Base-by-base conservation (phyloP, 2,113 vertebrate species). In the Quiscalus mexicanus region DNA sequence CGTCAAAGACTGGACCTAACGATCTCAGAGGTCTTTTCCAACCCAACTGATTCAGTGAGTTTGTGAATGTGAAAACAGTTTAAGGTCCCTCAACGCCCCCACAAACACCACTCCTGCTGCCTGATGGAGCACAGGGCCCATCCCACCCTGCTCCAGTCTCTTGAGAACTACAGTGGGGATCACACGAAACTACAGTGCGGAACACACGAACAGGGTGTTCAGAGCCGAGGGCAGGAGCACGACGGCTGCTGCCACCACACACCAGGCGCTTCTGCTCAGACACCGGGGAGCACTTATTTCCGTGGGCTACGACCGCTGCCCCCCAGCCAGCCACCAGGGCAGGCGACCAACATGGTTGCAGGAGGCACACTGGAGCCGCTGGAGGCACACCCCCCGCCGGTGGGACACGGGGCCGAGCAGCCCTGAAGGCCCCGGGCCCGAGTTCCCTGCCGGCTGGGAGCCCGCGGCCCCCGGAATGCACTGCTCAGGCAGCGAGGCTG, bases 371-470 rank as follows among this genome's bases (percentile, higher is more conserved):
- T 1, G 24, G 22, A 21, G 23, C 30, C 30, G 47, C 22, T 3
- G 27, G 31, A 28, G 18, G 25, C 30, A 12, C 47, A 4, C 1
- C 4, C 5, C 24, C 30, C 5, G 5, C 28, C 39, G 10, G 20
- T 0, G 27, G 20, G 20, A 4, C 4, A 5, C 10, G 15, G 39
- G 25, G 12, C 31, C 10, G 10, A 21, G 1, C 8, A 12, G 5
- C 37, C 3, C 33, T 11, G 6, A 9, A 5, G 6, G 9, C 2
- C 10, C 39, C 1, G 8, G 2, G 27, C 10, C 59, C 16, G 7
- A 6, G 25, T 0, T 3, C 3, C 45, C 0, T 31, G 6, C 28
- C 17, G 7, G 11, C 30, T 12, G 17, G 4, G 28, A 8, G 1
- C 1, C 97, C 79, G 60, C 97, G 67, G 28, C 89, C 92, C 97